A percentile compares a stretch with the other conserved stretches of the same genome.
phyloP scores from a whole-genome alignment of 2,797 vertebrate species.

The Mus minutoides region DNA sequence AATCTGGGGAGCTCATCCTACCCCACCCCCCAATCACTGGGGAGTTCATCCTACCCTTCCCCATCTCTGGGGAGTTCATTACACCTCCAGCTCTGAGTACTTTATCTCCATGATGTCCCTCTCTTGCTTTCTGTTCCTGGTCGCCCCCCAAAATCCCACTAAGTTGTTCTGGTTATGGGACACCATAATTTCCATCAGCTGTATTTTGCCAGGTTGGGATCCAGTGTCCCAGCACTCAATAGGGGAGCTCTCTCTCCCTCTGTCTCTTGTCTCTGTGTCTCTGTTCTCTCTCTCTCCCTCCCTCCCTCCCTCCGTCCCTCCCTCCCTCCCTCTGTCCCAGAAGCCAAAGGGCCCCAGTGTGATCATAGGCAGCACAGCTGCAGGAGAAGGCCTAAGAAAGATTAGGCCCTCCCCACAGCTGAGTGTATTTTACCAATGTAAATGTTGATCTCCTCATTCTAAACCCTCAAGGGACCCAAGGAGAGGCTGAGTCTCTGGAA shows the following conservation, averaged over 20 bases:
- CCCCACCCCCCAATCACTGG: background rate
- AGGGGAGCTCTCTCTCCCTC: constrained; percentile 66
- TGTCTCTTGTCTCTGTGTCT: background rate
- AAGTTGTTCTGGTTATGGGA: constrained; percentile 29
- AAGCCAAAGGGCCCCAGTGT: constrained; percentile 26
- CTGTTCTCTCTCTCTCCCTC: background rate
- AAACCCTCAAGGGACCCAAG: constrained; percentile 42
- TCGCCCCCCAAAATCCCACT: background rate
- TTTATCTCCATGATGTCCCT: background rate
- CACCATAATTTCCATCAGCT: background rate
- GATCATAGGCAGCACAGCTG: constrained; percentile 60
- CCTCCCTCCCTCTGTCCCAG: constrained; percentile 59
- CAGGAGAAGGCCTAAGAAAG: constrained; percentile 64
- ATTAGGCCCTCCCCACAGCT: constrained; percentile 52
- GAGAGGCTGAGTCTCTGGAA: constrained; percentile 60
- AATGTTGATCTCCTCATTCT: constrained; percentile 57
- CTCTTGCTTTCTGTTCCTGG: constrained; percentile 52
- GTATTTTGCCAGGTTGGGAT: constrained; percentile 40
- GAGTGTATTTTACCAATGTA: constrained; percentile 65
- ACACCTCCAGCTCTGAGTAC: background rate
- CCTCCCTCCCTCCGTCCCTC: too few relatives aligned
- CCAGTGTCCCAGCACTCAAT: background rate
- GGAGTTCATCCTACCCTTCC: background rate
- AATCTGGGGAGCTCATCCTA: background rate
- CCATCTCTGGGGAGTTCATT: too few relatives aligned